A percentile compares a stretch with the other conserved stretches of the same genome.
Evolutionary conservation across 2,797 vertebrate genomes (phyloP).

Genomic region (Pteropus rufus): DNA sequence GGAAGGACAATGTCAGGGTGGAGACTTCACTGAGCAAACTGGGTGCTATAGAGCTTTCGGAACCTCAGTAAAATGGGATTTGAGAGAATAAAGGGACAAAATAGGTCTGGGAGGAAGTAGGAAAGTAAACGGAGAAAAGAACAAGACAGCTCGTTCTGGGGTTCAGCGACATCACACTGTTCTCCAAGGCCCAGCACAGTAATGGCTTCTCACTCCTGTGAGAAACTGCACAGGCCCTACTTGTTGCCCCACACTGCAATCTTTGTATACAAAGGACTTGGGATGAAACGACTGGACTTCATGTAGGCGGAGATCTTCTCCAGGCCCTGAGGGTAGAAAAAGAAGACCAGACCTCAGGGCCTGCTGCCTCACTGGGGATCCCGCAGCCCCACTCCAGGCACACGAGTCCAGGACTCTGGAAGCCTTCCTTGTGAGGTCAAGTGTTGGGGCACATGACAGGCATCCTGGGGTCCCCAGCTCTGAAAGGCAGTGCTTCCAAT

Average conservation of each 20-base stretch:
- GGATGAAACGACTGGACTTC: slow-evolving; percentile 87
- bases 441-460: too few relatives aligned
- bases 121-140: neutral
- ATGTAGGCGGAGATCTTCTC: slow-evolving; percentile 91
- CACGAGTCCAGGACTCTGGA: neutral
- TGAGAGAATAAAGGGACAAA: neutral
- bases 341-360: neutral
- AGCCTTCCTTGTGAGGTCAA: neutral
- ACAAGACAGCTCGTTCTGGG: too few relatives aligned
- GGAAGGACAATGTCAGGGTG: accelerated
- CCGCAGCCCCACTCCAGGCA: too few relatives aligned
- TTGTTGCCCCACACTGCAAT: slow-evolving; percentile 15
- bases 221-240: accelerated
- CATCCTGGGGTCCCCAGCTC: neutral
- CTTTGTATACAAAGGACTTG: slow-evolving; percentile 88
- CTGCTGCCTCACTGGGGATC: neutral
- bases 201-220: neutral
- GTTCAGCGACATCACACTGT: too few relatives aligned
- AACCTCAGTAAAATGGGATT: neutral
- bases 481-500: neutral
- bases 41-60: neutral
- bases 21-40: too few relatives aligned
- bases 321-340: slow-evolving; percentile 81
- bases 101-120: too few relatives aligned
- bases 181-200: neutral